A percentile compares a stretch with the other conserved stretches of the same genome.
Evolutionary conservation across 2,797 vertebrate species (phyloP).

Genomic region (Cryptoblepharus egeriae): DNA sequence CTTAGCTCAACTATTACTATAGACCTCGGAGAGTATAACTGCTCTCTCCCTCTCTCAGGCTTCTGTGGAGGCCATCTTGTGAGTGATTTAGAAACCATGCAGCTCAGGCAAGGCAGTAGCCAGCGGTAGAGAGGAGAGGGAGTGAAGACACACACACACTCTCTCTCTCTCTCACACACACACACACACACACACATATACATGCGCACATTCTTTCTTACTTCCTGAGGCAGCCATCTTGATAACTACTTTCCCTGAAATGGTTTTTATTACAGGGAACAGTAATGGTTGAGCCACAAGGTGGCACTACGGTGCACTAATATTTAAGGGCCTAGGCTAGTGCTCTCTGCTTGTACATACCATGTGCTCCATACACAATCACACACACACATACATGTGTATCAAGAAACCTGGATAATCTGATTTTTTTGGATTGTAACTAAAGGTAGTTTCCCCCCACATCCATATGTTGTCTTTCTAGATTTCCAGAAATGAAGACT

Average conservation of each 20-base stretch:
- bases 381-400: background rate
- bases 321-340: slow-evolving; percentile 43
- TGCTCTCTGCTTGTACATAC: slow-evolving; percentile 63
- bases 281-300: slow-evolving; percentile 64
- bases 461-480: background rate
- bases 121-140: slow-evolving; percentile 5
- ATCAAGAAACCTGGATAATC: slow-evolving; percentile 32
- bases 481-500: background rate
- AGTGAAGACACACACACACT: background rate
- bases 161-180: too few relatives aligned
- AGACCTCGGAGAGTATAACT: background rate
- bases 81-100: slow-evolving; percentile 35
- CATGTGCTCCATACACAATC: slow-evolving; percentile 24
- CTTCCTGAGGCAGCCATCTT: slow-evolving; percentile 73
- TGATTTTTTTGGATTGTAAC: slow-evolving; percentile 35
- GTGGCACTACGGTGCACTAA: slow-evolving; percentile 70
- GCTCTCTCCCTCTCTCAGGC: slow-evolving; percentile 11
- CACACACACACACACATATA: too few relatives aligned
- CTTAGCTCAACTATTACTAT: slow-evolving; percentile 5
- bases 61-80: slow-evolving; percentile 54
- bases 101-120: slow-evolving; percentile 42
- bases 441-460: background rate
- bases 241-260: slow-evolving; percentile 43
- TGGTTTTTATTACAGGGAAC: slow-evolving; percentile 53
- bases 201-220: background rate